Conservation (phyloP, 2,797 vertebrate species). For the Gymnothorax javanicus region DNA sequence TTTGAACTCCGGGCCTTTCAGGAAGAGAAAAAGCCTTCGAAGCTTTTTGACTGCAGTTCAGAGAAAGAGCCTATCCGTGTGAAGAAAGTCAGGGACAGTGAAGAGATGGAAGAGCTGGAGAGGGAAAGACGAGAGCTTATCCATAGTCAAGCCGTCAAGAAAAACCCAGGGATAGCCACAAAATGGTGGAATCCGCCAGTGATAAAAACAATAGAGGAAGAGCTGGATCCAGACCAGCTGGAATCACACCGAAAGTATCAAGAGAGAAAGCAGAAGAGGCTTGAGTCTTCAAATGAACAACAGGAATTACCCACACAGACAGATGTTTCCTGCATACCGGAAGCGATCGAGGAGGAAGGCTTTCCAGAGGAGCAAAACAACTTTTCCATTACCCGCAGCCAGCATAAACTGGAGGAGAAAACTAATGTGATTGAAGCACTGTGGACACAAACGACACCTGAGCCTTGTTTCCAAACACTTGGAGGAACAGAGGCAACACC, state of each 20-base stretch:
- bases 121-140: constrained; percentile 94
- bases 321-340: constrained; percentile 39
- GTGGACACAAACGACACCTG: constrained; percentile 80
- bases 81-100: constrained; percentile 83
- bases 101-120: constrained; percentile 92
- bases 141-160: constrained; percentile 92
- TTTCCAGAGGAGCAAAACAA: constrained; percentile 90
- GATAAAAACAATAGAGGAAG: constrained; percentile 86
- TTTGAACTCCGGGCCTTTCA: constrained; percentile 94
- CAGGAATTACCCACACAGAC: constrained; percentile 41
- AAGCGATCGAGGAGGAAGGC: constrained; percentile 79
- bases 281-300: constrained; percentile 58
- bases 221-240: constrained; percentile 87
- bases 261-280: constrained; percentile 86
- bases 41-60: constrained; percentile 83
- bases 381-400: constrained; percentile 88
- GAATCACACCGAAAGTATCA: constrained; percentile 92
- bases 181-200: constrained; percentile 98
- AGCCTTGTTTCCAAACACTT: constrained; percentile 88
- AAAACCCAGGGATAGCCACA: constrained; percentile 88
- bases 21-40: constrained; percentile 91
- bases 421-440: constrained; percentile 56
- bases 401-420: constrained; percentile 86
- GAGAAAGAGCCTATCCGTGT: constrained; percentile 83
- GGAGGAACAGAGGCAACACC: constrained; percentile 66